These are phyloP conservation scores for Apis mellifera DNA, from an alignment of 1,140 invertebrate genomes.

Conservation along the genomic window Amel_HAv3.1 CM009944.2:6724001-6724500, in stretches of 20 bases:
- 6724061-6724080: conserved; percentile 75
- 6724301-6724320: no score
- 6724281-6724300: no score
- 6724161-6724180: no score
- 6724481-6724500: no score
- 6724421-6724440: not conserved
- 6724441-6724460: not conserved
- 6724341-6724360: no score
- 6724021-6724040: conserved; percentile 75
- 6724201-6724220: no score
- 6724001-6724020: conserved; percentile 74
- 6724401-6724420: not conserved
- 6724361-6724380: no score
- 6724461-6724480: not conserved
- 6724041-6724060: conserved; percentile 72
- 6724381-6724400: not conserved
- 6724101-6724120: not conserved
- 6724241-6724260: no score
- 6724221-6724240: no score
- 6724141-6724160: not conserved
- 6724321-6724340: no score
- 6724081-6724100: conserved; percentile 70
- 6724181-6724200: no score
- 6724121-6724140: not conserved
- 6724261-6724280: no score